Conservation (phyloP, 2,888 invertebrate species). For the Mycalesis mineus region DNA sequence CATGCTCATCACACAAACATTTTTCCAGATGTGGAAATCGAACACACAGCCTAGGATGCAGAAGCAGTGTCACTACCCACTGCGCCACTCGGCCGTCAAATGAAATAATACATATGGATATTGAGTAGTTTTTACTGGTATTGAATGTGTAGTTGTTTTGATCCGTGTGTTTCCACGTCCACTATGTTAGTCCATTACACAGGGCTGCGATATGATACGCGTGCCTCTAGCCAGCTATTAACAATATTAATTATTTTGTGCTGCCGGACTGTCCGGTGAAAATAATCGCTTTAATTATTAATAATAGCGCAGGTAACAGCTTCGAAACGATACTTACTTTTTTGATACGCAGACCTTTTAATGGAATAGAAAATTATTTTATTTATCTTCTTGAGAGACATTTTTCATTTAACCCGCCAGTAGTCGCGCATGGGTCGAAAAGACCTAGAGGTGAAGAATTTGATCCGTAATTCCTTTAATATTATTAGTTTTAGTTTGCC, state of each 20-base stretch:
- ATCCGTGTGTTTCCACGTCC: constrained; percentile 21
- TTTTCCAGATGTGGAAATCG: too few species aligned
- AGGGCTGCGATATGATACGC: constrained; percentile 31
- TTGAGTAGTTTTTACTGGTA: too few species aligned
- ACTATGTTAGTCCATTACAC: constrained; percentile 26
- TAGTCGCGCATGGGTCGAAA: too few species aligned
- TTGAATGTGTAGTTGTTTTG: not conserved
- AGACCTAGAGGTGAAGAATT: too few species aligned
- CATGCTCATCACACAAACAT: too few species aligned
- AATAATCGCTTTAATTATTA: constrained; percentile 58
- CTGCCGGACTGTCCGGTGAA: constrained; percentile 38
- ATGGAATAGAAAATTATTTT: constrained; percentile 8
- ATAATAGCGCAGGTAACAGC: constrained; percentile 33
- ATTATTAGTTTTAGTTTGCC: too few species aligned
- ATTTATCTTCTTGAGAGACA: not conserved
- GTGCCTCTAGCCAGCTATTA: constrained; percentile 42
- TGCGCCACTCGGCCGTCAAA: too few species aligned
- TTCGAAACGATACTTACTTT: constrained; percentile 12
- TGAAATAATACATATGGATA: too few species aligned
- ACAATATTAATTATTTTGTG: constrained; percentile 51
- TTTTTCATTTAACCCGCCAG: too few species aligned
- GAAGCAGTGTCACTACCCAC: too few species aligned
- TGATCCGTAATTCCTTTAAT: too few species aligned
- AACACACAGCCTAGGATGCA: too few species aligned
- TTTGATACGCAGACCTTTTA: constrained; percentile 8